Conservation (phyloP, 2,797 vertebrate genomes). For the Clangula hyemalis region DNA sequence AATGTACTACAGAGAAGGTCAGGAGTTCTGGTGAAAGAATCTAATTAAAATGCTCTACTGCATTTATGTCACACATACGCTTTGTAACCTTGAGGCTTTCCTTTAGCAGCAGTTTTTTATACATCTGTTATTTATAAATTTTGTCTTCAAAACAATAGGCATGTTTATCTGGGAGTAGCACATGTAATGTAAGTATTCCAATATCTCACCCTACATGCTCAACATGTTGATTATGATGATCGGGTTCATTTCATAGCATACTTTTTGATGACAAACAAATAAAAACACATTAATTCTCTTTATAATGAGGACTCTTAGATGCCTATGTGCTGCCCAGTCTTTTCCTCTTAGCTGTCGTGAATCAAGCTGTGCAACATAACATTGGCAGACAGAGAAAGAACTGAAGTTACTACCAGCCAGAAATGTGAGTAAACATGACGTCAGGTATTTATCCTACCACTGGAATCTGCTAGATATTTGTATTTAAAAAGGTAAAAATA, state of each 20-base stretch:
- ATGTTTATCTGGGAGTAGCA: neutral
- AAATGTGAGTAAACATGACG: neutral
- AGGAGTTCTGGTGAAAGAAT: slow-evolving; percentile 78
- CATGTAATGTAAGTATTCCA: neutral
- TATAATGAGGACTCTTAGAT: neutral
- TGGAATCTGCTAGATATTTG: neutral
- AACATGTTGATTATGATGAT: neutral
- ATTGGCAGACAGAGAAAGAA: neutral
- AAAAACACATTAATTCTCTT: neutral
- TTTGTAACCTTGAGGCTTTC: slow-evolving; percentile 63
- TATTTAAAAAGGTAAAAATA: neutral
- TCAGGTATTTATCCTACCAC: slow-evolving; percentile 27
- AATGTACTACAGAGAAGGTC: slow-evolving; percentile 80
- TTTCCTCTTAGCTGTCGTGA: neutral
- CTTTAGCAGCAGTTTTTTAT: neutral
- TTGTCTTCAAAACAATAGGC: neutral
- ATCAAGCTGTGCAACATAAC: neutral
- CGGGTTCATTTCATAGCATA: neutral
- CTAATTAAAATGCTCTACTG: slow-evolving; percentile 78
- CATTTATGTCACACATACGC: slow-evolving; percentile 60
- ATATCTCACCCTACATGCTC: neutral
- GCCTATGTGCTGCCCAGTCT: neutral
- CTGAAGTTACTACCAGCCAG: neutral
- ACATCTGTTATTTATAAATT: slow-evolving; percentile 33
- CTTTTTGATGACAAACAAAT: neutral